Percentiles rank a stretch among this genome's conserved stretches.
Conservation (phyloP, 2,888 invertebrate species). For the Baccha elongata region DNA sequence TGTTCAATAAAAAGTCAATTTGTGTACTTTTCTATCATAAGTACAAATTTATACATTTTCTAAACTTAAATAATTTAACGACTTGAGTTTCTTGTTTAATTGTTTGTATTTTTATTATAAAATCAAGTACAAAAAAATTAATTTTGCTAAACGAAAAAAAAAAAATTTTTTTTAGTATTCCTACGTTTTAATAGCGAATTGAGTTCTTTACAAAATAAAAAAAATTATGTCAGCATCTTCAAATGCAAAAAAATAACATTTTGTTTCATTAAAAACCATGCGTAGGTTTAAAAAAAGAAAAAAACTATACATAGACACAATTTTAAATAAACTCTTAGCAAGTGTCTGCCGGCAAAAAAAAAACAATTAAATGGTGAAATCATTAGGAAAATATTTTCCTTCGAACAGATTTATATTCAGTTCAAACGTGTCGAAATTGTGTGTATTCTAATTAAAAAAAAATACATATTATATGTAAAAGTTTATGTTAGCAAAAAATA, state of each 20-base stretch:
- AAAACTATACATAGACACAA: slow-evolving; percentile 16
- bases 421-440: slow-evolving; percentile 29
- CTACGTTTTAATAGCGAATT: slow-evolving; percentile 15
- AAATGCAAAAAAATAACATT: slow-evolving; percentile 25
- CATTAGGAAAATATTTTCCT: slow-evolving; percentile 61
- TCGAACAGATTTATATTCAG: slow-evolving; percentile 20
- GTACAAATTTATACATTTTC: too few relatives aligned
- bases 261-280: slow-evolving; percentile 11
- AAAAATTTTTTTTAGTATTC: slow-evolving; percentile 2
- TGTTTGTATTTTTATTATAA: too few relatives aligned
- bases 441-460: slow-evolving; percentile 63
- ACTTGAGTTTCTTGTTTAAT: too few relatives aligned
- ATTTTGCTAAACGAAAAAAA: too few relatives aligned
- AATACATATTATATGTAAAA: not conserved
- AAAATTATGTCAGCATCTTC: slow-evolving; percentile 50
- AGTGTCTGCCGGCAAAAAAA: slow-evolving; percentile 68
- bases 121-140: too few relatives aligned
- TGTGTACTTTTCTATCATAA: too few relatives aligned
- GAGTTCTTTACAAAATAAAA: not conserved
- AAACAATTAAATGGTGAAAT: slow-evolving; percentile 67
- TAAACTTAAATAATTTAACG: too few relatives aligned
- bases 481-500: not conserved
- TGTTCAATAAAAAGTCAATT: too few relatives aligned
- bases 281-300: slow-evolving; percentile 14
- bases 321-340: slow-evolving; percentile 52